A percentile compares a stretch with the other conserved stretches of the same genome.
These are phyloP conservation scores for Lithophane semibrunnea DNA, from an alignment of 2,888 invertebrate species.

Conservation along the genomic window DNA sequence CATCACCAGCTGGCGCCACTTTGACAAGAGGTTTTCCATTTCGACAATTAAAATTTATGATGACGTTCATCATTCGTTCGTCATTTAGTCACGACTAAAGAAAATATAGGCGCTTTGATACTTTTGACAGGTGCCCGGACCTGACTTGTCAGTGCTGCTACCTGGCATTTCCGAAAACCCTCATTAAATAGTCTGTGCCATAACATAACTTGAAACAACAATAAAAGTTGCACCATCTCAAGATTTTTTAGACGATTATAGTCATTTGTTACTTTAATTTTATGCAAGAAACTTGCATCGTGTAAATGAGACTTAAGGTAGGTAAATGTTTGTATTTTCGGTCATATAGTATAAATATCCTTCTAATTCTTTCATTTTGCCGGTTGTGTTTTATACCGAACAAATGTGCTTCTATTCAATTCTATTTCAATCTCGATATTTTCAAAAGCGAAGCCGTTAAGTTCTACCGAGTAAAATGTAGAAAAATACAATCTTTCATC, in stretches of 20 bases:
- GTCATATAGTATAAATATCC: not conserved
- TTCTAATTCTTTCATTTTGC: not conserved
- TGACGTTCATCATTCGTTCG: too few species aligned
- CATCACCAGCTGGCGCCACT: too few species aligned
- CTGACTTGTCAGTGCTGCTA: too few species aligned
- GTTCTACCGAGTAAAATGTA: slow-evolving; percentile 45
- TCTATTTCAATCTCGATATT: not conserved
- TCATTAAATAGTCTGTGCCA: not conserved
- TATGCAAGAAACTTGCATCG: not conserved
- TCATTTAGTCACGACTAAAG: too few species aligned
- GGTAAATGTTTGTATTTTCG: not conserved
- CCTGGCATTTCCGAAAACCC: too few species aligned
- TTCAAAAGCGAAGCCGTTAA: slow-evolving; percentile 24
- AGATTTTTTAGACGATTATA: not conserved
- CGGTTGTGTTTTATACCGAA: not conserved
- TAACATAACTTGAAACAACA: not conserved
- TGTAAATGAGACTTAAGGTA: not conserved
- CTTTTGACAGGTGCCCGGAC: too few species aligned
- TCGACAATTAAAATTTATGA: too few species aligned
- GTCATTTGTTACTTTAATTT: not conserved
- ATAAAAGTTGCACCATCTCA: not conserved
- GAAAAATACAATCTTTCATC: slow-evolving; percentile 62
- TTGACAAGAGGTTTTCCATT: too few species aligned
- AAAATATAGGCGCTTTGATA: too few species aligned
- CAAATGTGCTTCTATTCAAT: not conserved